Evolutionary conservation across 1,140 invertebrate genomes (phyloP), one percentile per base, ranked within the genome.

Genomic region (Pollicipes pollicipes): DNA sequence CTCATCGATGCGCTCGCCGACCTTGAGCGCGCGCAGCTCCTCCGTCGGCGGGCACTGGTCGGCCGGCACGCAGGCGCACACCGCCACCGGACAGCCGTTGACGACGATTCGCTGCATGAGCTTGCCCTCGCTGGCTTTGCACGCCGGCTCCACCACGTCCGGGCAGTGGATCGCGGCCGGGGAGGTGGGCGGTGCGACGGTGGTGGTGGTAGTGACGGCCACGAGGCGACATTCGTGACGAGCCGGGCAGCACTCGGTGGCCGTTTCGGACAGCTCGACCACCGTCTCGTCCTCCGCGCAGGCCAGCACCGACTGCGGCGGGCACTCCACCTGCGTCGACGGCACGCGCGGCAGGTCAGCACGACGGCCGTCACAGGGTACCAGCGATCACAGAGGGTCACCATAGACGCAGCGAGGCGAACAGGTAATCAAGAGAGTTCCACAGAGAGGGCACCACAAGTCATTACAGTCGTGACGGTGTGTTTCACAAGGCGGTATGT

Each of bases 111-210:
- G 77, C 76, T 89, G 89, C 71, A 86, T 81, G 0, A 82, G 80
- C 77, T 90, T 88, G 1, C 85, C 88, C 71, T 81, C 84, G 2
- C 86, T 87, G 75, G 88, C 90, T 26, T 82, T 78, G 29, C 83
- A 78, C n/a, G 87, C 84, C 76, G 86, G 83, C 72, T 72, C 70
- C 26, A 85, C 81, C 0, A 84, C 82, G 30, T 86, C 82, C 30
- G 84, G 80, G 75, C 88, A 90, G 79, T 29, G 78, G 77, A n/a
- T 76, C 72, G 10, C 76, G 73, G 27, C 81, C 81, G 0, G 83
- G 85, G 82, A 85, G 76, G 67, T 77, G 77, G 31, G n/a, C n/a
- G n/a, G n/a, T n/a, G n/a, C n/a, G n/a, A n/a, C n/a, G n/a, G 81
- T 64, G 85, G 82, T 86, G 76, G 67, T 77, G 77, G 31, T 73